phyloP scores from a whole-genome alignment of 1,140 invertebrate species.

The Pseudoatta argentina region DNA sequence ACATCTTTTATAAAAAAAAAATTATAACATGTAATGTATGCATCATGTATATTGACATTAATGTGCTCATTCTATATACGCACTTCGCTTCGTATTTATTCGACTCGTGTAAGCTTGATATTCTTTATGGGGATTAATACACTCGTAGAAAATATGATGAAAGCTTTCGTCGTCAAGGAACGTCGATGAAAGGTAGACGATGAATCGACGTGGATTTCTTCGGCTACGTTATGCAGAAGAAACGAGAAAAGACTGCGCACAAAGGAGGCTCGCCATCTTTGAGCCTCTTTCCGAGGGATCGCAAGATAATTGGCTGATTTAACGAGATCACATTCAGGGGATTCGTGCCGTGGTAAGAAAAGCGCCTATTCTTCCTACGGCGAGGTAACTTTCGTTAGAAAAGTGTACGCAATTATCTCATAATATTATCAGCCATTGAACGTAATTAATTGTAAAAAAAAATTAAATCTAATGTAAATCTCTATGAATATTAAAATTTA shows the following conservation, averaged over 20 bases:
- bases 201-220: constrained; percentile 69
- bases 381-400: neutral
- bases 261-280: constrained; percentile 29
- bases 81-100: neutral
- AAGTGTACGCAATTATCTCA: neutral
- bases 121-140: constrained; percentile 63
- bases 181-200: constrained; percentile 64
- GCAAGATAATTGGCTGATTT: constrained; percentile 54
- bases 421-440: neutral
- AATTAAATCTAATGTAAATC: constrained; percentile 10
- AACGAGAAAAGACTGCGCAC: constrained; percentile 14
- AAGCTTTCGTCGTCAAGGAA: constrained; percentile 50
- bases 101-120: neutral
- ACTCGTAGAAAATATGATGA: constrained; percentile 41
- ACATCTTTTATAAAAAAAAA: neutral
- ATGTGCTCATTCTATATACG: neutral
- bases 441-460: neutral
- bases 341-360: constrained; percentile 1
- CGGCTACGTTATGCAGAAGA: constrained; percentile 28
- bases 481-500: neutral
- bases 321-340: constrained; percentile 25
- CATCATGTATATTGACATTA: constrained; percentile 1
- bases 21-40: neutral
- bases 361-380: neutral
- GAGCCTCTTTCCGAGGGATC: neutral